These are phyloP conservation scores for Argynnis bischoffii DNA, from an alignment of 2,888 invertebrate species.

Conservation along the genomic window DNA sequence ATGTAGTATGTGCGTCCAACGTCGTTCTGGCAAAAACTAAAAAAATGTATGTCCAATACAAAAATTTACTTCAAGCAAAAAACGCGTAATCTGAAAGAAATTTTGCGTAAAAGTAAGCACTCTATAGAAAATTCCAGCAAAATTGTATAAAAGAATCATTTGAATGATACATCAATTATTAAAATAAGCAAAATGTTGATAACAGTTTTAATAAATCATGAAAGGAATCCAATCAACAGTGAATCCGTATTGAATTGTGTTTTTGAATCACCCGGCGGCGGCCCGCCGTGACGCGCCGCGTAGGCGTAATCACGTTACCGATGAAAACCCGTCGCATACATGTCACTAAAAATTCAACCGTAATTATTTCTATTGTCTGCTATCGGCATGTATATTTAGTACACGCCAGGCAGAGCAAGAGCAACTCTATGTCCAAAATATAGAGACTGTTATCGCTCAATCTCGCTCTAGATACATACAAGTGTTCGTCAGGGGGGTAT, in stretches of 20 bases:
- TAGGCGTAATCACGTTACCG: slow-evolving; percentile 12
- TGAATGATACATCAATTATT: slow-evolving; percentile 16
- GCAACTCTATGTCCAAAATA: not conserved
- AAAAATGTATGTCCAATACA: too few species aligned
- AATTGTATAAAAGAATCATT: slow-evolving; percentile 5
- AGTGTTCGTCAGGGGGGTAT: slow-evolving; percentile 40
- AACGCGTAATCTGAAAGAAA: too few species aligned
- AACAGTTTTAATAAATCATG: slow-evolving; percentile 17
- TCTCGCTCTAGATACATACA: not conserved
- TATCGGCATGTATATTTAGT: slow-evolving; percentile 26
- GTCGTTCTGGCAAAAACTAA: too few species aligned
- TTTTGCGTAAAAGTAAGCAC: too few species aligned
- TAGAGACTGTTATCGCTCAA: slow-evolving; percentile 19
- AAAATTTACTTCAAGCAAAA: too few species aligned
- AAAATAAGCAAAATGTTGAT: slow-evolving; percentile 20
- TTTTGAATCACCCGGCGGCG: not conserved
- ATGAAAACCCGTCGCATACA: slow-evolving; percentile 15
- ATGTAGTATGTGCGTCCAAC: too few species aligned
- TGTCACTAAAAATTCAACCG: slow-evolving; percentile 33
- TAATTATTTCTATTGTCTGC: slow-evolving; percentile 39
- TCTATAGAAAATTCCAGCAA: too few species aligned
- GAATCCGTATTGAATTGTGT: slow-evolving; percentile 15
- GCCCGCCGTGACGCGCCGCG: not conserved
- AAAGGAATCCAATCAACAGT: slow-evolving; percentile 22
- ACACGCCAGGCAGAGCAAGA: not conserved